A percentile compares a stretch with the other conserved stretches of the same genome.
Evolutionary conservation across 2,888 invertebrate genomes (phyloP).

Genomic region (Microctonus hyperodae): DNA sequence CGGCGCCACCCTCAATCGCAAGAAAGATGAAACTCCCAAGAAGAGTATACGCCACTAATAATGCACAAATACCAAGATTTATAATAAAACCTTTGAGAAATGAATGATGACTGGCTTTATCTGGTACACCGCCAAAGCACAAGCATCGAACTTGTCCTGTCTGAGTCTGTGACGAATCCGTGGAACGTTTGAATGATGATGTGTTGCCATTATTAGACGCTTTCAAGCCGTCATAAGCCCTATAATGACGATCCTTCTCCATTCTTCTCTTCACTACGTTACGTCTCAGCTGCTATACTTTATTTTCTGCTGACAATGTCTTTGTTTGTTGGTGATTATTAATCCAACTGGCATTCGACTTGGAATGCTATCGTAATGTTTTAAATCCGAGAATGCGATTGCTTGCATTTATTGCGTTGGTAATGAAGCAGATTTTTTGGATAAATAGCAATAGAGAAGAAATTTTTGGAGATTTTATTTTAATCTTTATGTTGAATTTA

Average conservation of each 20-base stretch:
- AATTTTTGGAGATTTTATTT: slow-evolving; percentile 1
- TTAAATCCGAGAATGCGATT: slow-evolving; percentile 20
- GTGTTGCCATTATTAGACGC: slow-evolving; percentile 61
- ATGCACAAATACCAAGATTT: slow-evolving; percentile 82
- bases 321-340: slow-evolving; percentile 5
- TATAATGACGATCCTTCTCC: slow-evolving; percentile 59
- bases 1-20: slow-evolving; percentile 79
- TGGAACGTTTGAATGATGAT: slow-evolving; percentile 55
- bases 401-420: slow-evolving; percentile 34
- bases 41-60: slow-evolving; percentile 81
- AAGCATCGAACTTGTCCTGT: slow-evolving; percentile 56
- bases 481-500: slow-evolving; percentile 22
- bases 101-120: slow-evolving; percentile 62
- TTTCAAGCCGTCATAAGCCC: slow-evolving; percentile 62
- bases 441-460: neutral
- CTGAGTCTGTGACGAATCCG: slow-evolving; percentile 43
- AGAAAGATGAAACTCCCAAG: slow-evolving; percentile 83
- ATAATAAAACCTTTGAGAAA: slow-evolving; percentile 79
- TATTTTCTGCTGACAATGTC: neutral
- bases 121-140: slow-evolving; percentile 60
- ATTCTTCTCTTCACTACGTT: slow-evolving; percentile 40
- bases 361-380: slow-evolving; percentile 5
- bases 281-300: slow-evolving; percentile 2
- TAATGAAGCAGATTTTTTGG: neutral
- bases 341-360: slow-evolving; percentile 10